A percentile compares a stretch with the other conserved stretches of the same genome.
Evolutionary conservation across 92 coral and sea anemone genomes (phyloP).

Genomic region (Nematostella vectensis): DNA sequence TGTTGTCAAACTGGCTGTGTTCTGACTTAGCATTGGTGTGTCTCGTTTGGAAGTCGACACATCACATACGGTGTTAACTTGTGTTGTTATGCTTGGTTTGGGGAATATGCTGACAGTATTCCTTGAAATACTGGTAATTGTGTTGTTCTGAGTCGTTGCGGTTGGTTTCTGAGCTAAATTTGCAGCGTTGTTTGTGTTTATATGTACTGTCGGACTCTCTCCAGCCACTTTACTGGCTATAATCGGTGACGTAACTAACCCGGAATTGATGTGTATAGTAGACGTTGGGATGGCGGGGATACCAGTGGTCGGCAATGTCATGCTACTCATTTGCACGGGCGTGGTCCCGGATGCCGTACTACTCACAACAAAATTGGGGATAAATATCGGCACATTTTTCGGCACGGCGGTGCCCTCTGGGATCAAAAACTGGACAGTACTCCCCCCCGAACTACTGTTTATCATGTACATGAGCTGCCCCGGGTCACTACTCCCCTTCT

Average conservation of each 20-base stretch:
- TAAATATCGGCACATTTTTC: constrained; percentile 6
- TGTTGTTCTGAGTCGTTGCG: neutral
- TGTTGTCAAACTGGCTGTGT: neutral
- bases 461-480: constrained; percentile 21
- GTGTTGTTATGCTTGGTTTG: neutral
- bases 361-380: neutral
- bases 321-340: neutral
- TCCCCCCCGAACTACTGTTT: constrained; percentile 16
- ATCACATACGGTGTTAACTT: neutral
- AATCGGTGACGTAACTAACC: neutral
- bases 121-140: neutral
- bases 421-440: constrained; percentile 10
- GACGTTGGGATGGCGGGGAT: neutral
- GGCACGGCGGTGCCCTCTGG: too few species aligned
- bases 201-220: neutral
- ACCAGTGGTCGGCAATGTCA: neutral
- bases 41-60: neutral
- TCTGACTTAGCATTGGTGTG: too few species aligned
- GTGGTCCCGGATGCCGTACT: neutral
- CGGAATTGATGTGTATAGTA: neutral
- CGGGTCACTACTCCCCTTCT: neutral
- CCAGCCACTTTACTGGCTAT: neutral
- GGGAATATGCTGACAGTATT: neutral
- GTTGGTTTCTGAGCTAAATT: neutral
- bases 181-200: neutral